A percentile compares a stretch with the other conserved stretches of the same genome.
These are phyloP conservation scores for Antitype chi DNA, from an alignment of 2,888 invertebrate species.

Conservation along the genomic window DNA sequence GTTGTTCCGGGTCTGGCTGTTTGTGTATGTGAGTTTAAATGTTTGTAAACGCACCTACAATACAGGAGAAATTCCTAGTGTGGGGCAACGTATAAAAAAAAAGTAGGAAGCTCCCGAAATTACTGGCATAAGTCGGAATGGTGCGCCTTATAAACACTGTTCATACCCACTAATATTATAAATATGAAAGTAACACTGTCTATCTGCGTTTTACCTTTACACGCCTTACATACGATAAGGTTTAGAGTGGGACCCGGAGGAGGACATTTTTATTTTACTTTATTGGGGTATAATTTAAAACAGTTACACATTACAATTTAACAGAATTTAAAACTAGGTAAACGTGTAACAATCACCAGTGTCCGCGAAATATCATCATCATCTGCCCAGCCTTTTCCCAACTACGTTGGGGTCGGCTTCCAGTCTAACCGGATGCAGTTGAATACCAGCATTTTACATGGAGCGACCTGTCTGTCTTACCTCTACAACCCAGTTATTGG, in stretches of 20 bases:
- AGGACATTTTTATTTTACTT: neutral
- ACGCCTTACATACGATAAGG: neutral
- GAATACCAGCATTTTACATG: too few species aligned
- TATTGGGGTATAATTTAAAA: neutral
- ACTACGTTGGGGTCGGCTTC: too few species aligned
- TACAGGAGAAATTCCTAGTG: too few species aligned
- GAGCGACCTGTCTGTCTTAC: too few species aligned
- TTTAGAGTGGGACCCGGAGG: neutral
- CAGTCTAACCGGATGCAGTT: too few species aligned
- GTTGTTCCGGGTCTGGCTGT: too few species aligned
- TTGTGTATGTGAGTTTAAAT: too few species aligned
- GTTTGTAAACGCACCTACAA: too few species aligned
- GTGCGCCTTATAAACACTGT: slow-evolving; percentile 36
- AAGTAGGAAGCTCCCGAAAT: slow-evolving; percentile 73
- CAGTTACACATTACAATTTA: neutral
- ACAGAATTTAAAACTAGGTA: neutral
- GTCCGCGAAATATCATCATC: too few species aligned
- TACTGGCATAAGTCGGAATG: slow-evolving; percentile 74
- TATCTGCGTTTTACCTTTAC: neutral
- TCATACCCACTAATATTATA: neutral
- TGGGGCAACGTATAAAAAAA: too few species aligned
- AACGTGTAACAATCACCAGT: neutral
- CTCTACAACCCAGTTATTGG: too few species aligned
- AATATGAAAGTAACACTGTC: neutral
- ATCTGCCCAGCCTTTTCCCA: too few species aligned